These are phyloP conservation scores for Nebria brevicollis DNA, from an alignment of 2,888 invertebrate species.

Conservation along the genomic window DNA sequence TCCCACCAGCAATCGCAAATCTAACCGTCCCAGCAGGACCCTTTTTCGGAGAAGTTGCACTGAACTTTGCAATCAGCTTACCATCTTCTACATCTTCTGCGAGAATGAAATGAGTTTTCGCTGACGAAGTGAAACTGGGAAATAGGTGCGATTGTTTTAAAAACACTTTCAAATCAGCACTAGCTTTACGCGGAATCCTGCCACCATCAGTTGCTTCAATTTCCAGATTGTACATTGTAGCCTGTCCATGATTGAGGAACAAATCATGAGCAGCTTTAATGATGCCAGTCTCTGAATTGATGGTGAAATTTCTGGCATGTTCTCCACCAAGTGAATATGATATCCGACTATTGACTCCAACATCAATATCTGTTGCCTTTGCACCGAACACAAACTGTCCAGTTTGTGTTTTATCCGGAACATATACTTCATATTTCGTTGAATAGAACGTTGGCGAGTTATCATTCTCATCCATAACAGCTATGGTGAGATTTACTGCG, in stretches of 20 bases:
- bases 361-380: slow-evolving; percentile 85
- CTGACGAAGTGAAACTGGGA: slow-evolving; percentile 79
- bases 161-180: slow-evolving; percentile 79
- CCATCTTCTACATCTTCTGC: slow-evolving; percentile 84
- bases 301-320: slow-evolving; percentile 79
- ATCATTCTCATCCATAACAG: slow-evolving; percentile 85
- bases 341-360: slow-evolving; percentile 83
- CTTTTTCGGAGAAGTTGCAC: slow-evolving; percentile 83
- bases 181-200: slow-evolving; percentile 72
- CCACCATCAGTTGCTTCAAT: slow-evolving; percentile 88
- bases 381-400: slow-evolving; percentile 93
- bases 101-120: slow-evolving; percentile 78
- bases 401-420: slow-evolving; percentile 81
- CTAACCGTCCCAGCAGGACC: slow-evolving; percentile 75
- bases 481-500: slow-evolving; percentile 84
- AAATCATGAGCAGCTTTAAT: slow-evolving; percentile 81
- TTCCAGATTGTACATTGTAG: slow-evolving; percentile 74
- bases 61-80: slow-evolving; percentile 78
- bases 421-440: slow-evolving; percentile 79
- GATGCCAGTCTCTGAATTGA: slow-evolving; percentile 86
- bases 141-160: slow-evolving; percentile 81
- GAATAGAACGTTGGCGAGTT: slow-evolving; percentile 83
- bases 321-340: slow-evolving; percentile 81
- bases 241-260: slow-evolving; percentile 66
- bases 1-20: slow-evolving; percentile 93